phyloP scores from a whole-genome alignment of 1,140 invertebrate species.

The Euschistus heros region DNA sequence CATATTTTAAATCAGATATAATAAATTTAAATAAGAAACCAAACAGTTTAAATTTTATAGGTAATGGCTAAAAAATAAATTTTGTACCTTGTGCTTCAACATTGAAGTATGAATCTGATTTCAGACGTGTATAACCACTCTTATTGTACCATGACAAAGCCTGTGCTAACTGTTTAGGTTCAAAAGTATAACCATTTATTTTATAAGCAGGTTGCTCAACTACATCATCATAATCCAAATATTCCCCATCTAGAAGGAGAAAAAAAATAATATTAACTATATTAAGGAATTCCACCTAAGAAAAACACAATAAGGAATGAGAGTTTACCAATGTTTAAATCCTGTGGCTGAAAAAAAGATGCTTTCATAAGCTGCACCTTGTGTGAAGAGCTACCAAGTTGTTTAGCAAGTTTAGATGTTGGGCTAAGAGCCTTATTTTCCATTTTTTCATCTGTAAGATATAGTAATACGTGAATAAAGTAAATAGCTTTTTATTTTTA shows the following conservation, averaged over 20 bases:
- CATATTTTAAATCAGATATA: too few species aligned
- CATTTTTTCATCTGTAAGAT: conserved; percentile 25
- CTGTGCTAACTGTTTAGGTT: conserved; percentile 18
- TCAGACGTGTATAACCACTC: not conserved
- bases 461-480: not conserved
- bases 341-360: conserved; percentile 51
- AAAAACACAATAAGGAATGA: not conserved
- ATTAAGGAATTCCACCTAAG: not conserved
- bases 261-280: not conserved
- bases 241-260: conserved; percentile 18
- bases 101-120: not conserved
- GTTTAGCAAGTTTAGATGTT: conserved; percentile 44
- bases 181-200: conserved; percentile 16
- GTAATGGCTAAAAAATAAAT: too few species aligned
- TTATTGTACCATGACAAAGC: conserved; percentile 18
- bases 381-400: conserved; percentile 47
- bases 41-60: too few species aligned
- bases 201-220: conserved; percentile 18
- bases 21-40: too few species aligned
- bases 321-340: conserved; percentile 30
- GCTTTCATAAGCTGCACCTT: conserved; percentile 79
- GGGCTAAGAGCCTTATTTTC: conserved; percentile 36
- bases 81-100: not conserved
- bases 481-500: not conserved
- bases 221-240: conserved; percentile 21